Evolutionary conservation across 2,888 invertebrate genomes (phyloP), one percentile per base, ranked within the genome.

Genomic region (Neoitamus cyanurus): DNA sequence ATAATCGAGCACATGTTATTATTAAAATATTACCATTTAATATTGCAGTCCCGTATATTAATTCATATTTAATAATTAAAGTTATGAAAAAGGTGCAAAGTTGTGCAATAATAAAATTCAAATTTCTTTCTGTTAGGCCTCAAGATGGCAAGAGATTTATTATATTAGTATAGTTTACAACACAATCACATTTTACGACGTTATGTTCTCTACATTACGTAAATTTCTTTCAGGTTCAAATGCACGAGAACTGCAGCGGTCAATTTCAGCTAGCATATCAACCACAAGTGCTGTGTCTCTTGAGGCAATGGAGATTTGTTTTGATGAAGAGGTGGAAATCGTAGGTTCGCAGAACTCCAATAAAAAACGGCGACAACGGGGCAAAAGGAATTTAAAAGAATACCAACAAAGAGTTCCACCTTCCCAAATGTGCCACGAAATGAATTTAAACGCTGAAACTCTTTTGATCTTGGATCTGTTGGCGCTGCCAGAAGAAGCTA

Each of bases 381-480:
- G 9, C 15, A 36, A 30, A 37, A 73, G 15, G 20, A 73, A 36
- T 36, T 13, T 2, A 1, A 5, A 7, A n/a, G 37, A 42, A 15
- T 28, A 28, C 13, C 20, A 15, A 48, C 11, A 20, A 58, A 34
- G 25, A 80, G 7, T 80, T 80, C 25, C 25, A 20, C 58, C 58
- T 6, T 58, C 58, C 1, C 58, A 58, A 58, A 15, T 58, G 20
- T 58, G 58, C 20, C 6, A 6, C 2, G 58, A 25, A 15, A 20
- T 58, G 58, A 69, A 72, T 2, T 31, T 85, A 37, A 85, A 84
- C 42, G 73, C 80, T 36, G 85, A 85, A 73, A 84, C 80, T 9
- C 37, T 85, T 3, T 30, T 85, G 34, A 82, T 85, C 13, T 34
- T 82, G 2, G 84, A 85, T 75, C 58, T 85, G 28, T 20, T 85